Percentiles rank a stretch among this genome's conserved stretches.
Evolutionary conservation across 1,140 invertebrate genomes (phyloP).

Genomic region (Idris sp.): DNA sequence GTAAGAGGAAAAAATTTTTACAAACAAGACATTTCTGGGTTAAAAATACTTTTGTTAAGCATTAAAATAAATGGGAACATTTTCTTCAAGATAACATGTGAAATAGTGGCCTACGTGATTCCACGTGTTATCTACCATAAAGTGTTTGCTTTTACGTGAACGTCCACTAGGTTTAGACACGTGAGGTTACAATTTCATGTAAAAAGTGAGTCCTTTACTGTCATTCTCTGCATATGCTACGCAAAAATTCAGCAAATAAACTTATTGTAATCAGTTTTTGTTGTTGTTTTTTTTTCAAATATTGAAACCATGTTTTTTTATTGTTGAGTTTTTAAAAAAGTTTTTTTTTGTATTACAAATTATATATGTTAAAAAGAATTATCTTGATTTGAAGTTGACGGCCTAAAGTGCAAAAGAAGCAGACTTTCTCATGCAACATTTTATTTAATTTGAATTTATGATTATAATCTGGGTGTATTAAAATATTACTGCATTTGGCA

Average conservation of each 20-base stretch:
- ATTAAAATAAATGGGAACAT: conserved; percentile 45
- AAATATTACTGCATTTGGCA: conserved; percentile 35
- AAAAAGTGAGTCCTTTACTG: conserved; percentile 20
- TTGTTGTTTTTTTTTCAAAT: too few species aligned
- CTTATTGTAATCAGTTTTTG: not conserved
- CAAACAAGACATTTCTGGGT: conserved; percentile 21
- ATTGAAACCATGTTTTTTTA: too few species aligned
- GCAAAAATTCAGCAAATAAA: conserved; percentile 13
- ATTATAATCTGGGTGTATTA: conserved; percentile 37
- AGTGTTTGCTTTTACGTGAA: conserved; percentile 44
- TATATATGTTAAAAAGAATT: too few species aligned
- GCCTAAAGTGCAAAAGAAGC: not conserved
- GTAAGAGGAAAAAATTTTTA: conserved; percentile 6
- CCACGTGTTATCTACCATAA: conserved; percentile 43
- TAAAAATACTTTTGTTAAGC: conserved; percentile 35
- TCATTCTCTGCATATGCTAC: conserved; percentile 22
- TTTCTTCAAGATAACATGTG: conserved; percentile 43
- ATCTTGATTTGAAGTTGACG: conserved; percentile 20
- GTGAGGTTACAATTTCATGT: conserved; percentile 24
- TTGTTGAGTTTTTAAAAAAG: too few species aligned
- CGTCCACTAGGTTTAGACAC: conserved; percentile 24
- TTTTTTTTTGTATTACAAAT: too few species aligned
- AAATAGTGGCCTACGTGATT: conserved; percentile 48
- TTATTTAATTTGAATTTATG: conserved; percentile 36
- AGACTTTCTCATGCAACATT: conserved; percentile 37